Evolutionary conservation across 1,140 invertebrate genomes (phyloP).

Genomic region (Drosophila kohkoa): DNA sequence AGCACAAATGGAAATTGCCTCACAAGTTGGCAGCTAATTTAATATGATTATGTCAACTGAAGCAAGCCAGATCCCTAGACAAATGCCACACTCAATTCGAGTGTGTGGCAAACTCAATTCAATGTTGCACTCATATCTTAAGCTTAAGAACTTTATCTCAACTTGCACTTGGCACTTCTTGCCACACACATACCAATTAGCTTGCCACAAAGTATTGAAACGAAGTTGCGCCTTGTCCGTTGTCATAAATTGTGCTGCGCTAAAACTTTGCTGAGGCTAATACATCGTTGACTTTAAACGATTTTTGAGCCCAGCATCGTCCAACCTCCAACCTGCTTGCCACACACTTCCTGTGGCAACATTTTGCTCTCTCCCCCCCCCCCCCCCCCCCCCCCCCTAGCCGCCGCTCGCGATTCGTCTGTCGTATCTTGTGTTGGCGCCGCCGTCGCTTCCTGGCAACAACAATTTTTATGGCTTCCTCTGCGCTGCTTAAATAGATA

Average conservation of each 20-base stretch:
- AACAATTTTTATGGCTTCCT: constrained; percentile 74
- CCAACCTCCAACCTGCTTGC: not conserved
- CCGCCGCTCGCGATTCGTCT: not conserved
- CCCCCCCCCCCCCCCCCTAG: not conserved
- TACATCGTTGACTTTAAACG: constrained; percentile 60
- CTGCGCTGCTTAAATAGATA: constrained; percentile 62
- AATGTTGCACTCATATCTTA: constrained; percentile 27
- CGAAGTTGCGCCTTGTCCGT: constrained; percentile 60
- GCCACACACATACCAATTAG: too few species aligned
- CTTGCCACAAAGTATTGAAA: constrained; percentile 16
- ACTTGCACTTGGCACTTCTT: constrained; percentile 7
- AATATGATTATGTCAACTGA: constrained; percentile 51
- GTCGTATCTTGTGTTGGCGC: constrained; percentile 59
- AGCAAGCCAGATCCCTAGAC: constrained; percentile 27
- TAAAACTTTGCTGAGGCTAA: constrained; percentile 66
- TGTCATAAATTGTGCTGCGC: constrained; percentile 70
- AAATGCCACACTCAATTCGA: constrained; percentile 27
- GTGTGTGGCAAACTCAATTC: constrained; percentile 17
- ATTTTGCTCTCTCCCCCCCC: not conserved
- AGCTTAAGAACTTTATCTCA: constrained; percentile 32
- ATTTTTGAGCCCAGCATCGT: constrained; percentile 22
- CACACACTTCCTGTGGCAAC: constrained; percentile 1
- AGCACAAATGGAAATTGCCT: constrained; percentile 74
- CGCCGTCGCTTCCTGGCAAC: constrained; percentile 60
- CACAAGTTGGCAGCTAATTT: constrained; percentile 77